These are phyloP conservation scores for Pan paniscus DNA, from an alignment of 2,113 vertebrate species.

Conservation along the genomic window DNA sequence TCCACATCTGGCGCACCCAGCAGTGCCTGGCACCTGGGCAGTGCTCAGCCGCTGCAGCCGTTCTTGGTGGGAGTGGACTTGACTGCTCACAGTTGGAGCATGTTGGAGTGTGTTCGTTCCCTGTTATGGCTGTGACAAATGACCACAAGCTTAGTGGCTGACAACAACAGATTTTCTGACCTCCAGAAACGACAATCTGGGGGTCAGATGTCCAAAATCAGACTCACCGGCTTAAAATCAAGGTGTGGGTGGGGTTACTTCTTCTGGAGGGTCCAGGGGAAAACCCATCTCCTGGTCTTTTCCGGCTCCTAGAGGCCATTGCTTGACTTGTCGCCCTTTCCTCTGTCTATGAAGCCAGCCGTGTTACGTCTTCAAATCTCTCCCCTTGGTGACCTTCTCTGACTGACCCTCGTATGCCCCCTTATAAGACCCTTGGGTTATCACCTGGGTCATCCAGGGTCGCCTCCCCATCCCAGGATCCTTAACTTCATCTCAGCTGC, in stretches of 20 bases:
- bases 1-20: background rate
- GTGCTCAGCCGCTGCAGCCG: rapidly evolving
- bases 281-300: rapidly evolving
- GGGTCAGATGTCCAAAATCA: rapidly evolving
- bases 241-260: background rate
- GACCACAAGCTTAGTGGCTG: rapidly evolving
- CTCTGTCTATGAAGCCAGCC: background rate
- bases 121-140: rapidly evolving
- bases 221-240: rapidly evolving
- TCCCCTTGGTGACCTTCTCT: background rate
- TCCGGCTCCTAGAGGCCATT: background rate
- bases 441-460: rapidly evolving
- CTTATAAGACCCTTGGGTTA: rapidly evolving
- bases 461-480: background rate
- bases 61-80: rapidly evolving
- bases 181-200: too few relatives aligned
- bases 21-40: background rate
- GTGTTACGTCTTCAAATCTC: rapidly evolving
- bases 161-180: too few relatives aligned
- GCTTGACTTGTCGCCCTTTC: background rate
- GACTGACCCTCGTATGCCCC: background rate
- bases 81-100: rapidly evolving
- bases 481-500: background rate
- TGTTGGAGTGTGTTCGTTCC: background rate
- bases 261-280: background rate